Evolutionary conservation across 2,797 vertebrate genomes (phyloP).

Genomic region (Gymnodraco acuticeps): DNA sequence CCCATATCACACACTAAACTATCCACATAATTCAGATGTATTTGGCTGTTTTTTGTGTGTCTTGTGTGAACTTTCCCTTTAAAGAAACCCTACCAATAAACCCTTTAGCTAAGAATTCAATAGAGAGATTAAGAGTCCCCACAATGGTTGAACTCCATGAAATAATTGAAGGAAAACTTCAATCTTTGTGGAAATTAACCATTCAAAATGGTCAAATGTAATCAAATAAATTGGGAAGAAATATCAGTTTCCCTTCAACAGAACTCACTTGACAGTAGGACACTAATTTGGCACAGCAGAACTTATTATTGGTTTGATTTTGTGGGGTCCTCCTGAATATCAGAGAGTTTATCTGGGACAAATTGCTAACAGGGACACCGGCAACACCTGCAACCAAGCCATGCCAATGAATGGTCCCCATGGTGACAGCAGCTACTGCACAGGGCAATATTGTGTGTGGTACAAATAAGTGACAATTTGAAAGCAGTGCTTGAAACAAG

Average conservation of each 20-base stretch:
- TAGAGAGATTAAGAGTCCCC: background rate
- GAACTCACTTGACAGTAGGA: background rate
- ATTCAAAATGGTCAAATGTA: background rate
- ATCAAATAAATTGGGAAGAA: background rate
- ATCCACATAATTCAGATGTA: background rate
- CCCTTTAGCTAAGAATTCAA: background rate
- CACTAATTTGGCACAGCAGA: background rate
- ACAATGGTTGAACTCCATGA: background rate
- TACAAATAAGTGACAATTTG: constrained; percentile 40
- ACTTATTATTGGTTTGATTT: constrained; percentile 8
- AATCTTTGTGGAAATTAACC: background rate
- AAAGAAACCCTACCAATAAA: background rate
- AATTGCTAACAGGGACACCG: constrained; percentile 56
- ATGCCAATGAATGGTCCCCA: constrained; percentile 69
- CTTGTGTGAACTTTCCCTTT: background rate
- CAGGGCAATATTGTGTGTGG: constrained; percentile 65
- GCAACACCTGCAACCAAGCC: constrained; percentile 39
- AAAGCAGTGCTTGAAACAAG: constrained; percentile 35
- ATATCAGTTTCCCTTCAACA: background rate
- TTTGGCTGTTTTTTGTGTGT: background rate
- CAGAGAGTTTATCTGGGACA: constrained; percentile 64
- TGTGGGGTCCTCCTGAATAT: constrained; percentile 18
- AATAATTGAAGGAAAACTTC: background rate
- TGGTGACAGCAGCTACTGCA: constrained; percentile 58
- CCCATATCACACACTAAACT: too few species aligned